phyloP scores from a whole-genome alignment of 2,797 vertebrate species.

The Gymnothorax reevesii region DNA sequence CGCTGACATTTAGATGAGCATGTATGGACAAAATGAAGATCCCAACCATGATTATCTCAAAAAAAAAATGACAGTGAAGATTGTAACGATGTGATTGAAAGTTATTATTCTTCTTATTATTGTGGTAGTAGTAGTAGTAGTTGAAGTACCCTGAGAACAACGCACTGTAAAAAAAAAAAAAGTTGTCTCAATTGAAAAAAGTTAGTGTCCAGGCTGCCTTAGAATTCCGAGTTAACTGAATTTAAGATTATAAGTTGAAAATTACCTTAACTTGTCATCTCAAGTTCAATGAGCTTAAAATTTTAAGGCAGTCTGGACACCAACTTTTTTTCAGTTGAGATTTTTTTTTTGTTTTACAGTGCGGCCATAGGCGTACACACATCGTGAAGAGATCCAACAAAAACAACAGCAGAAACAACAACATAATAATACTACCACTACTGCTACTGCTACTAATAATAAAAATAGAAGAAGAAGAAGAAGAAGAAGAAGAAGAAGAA shows the following conservation, averaged over 20 bases:
- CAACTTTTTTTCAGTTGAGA: no score
- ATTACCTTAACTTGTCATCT: no score
- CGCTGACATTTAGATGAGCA: background rate
- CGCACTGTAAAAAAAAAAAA: no score
- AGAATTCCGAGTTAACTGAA: no score
- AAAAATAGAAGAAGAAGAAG: background rate
- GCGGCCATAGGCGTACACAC: background rate
- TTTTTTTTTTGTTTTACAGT: no score
- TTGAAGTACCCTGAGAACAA: background rate
- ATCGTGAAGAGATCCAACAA: background rate
- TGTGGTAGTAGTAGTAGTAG: background rate
- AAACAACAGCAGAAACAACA: background rate
- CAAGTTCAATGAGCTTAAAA: no score
- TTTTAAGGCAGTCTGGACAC: no score
- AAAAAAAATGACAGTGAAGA: background rate
- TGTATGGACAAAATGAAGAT: background rate
- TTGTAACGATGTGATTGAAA: no score
- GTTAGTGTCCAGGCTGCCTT: no score
- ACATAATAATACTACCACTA: background rate
- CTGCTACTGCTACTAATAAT: background rate
- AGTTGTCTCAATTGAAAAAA: no score
- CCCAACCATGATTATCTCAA: background rate
- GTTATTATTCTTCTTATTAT: background rate
- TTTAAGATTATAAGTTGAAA: no score
- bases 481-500: background rate